phyloP scores from a whole-genome alignment of 2,797 vertebrate species.

The Acrossocheilus wenchowensis region DNA sequence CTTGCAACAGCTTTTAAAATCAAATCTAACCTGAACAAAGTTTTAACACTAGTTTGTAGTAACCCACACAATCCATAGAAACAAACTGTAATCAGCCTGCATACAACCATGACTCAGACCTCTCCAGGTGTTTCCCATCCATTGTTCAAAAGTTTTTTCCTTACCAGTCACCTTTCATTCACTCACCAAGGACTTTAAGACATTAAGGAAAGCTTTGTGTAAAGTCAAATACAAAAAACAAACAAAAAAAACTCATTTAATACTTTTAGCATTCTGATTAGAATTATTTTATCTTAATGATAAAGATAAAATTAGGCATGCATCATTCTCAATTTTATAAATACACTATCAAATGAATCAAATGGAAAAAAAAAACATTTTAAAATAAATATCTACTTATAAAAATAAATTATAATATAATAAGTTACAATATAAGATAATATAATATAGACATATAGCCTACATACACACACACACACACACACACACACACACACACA shows the following conservation, averaged over 20 bases:
- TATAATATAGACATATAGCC: no score
- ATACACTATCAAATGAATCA: no score
- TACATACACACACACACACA: no score
- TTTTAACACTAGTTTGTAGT: not conserved
- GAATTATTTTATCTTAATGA: not conserved
- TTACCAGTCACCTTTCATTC: not conserved
- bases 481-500: no score
- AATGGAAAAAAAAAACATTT: no score
- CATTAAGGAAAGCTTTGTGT: not conserved
- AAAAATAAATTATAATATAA: no score
- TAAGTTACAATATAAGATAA: no score
- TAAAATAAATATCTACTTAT: no score
- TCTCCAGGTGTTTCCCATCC: not conserved
- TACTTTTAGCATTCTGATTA: not conserved
- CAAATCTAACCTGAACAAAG: not conserved
- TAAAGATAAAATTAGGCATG: no score
- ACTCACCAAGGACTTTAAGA: not conserved
- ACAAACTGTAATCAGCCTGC: not conserved
- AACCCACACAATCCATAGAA: not conserved
- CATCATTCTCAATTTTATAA: no score
- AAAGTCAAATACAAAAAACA: not conserved
- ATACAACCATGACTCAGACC: not conserved
- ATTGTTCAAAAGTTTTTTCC: not conserved
- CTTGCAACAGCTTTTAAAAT: not conserved
- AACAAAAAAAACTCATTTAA: not conserved